Base-by-base conservation (phyloP, 64 coral and sea anemone genomes). In the Montipora efflorescens region DNA sequence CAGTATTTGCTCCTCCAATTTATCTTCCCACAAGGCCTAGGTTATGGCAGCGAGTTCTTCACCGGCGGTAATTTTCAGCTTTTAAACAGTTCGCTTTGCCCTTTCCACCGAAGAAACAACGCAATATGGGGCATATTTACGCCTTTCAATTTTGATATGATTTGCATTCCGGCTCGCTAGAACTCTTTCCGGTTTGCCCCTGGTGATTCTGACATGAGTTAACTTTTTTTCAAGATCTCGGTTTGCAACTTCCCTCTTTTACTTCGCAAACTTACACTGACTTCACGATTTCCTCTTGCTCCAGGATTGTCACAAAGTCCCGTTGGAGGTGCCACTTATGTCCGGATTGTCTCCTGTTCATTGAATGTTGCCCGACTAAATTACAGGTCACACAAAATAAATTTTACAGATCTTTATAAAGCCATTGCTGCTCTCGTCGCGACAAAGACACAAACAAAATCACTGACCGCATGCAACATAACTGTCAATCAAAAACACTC, bases 31-130 rank as follows among this genome's bases (percentile, higher is more conserved):
- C 43, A 44, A 18, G 62, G 28, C 28, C 28, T 36, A 36, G 28
- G 28, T 55, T 9, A 87, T 87, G 13, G 43, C 83, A 13, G 45
- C 3, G 5, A 71, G 59, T 71, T 71, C 62, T 53, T 87, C 83
- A n/a, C 48, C n/a, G 8, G 64, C 62, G 25, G 62, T 64, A 49
- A 67, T 85, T 70, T 85, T 85, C 52, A 85, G 19, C 66, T 87
- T 44, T 71, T 87, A 36, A 9, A 87, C 83, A n/a, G 16, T 87
- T 47, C 66, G 43, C 83, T 71, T 87, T 12, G 44, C 53, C 36
- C 10, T 87, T 18, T 87, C 83, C 62, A 72, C 83, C 5, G 45
- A 21, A 48, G 44, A 2, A 43, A 87, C 48, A 0, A 87, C 44
- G 7, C 47, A 7, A 12, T 52, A 23, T 3, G 71, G 23, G 1